Evolutionary conservation across 2,888 invertebrate species (phyloP), one percentile per base, ranked within the genome.

Genomic region (Monopis laevigella): DNA sequence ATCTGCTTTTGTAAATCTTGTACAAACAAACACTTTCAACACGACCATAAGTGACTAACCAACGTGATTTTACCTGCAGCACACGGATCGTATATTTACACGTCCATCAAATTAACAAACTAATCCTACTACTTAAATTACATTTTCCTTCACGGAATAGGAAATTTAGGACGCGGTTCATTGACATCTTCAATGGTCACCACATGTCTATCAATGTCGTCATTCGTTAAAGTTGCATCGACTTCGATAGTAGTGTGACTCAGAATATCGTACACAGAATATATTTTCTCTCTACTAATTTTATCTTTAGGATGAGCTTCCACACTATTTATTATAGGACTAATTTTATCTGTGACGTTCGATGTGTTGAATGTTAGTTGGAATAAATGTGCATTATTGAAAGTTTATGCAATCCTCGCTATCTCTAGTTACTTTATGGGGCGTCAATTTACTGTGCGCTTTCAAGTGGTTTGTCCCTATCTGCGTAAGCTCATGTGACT

Each of bases 171-270:
- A 36, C 36, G 21, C 13, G 36, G 69, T 66, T 70, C 73, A 63
- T 61, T 69, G 71, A 68, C 70, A 60, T 58, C 49, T 63, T 58
- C 56, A 65, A 64, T 54, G 52, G 47, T 54, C 55, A 56, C 60
- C 62, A 62, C 52, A 65, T 62, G 66, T 56, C 56, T 48, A 56
- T 62, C 63, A 62, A 58, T 62, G 62, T 60, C 60, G 60, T 55
- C 56, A 62, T 50, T 32, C 16, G 32, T 32, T 32, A 17, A 13
- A 32, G 36, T 21, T 36, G 36, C 36, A 36, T 36, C 36, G 16
- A 32, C 32, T 32, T 17, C 30, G 30, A 30, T 30, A 30, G 12
- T 30, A 30, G 11, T 13, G 14, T 36, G 36, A 36, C 8, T 36
- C 36, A 36, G 10, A 36, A 19, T 17, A 8, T 11, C 30, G 10